phyloP scores from a whole-genome alignment of 2,888 invertebrate genomes.

The Diplolepis rosae region DNA sequence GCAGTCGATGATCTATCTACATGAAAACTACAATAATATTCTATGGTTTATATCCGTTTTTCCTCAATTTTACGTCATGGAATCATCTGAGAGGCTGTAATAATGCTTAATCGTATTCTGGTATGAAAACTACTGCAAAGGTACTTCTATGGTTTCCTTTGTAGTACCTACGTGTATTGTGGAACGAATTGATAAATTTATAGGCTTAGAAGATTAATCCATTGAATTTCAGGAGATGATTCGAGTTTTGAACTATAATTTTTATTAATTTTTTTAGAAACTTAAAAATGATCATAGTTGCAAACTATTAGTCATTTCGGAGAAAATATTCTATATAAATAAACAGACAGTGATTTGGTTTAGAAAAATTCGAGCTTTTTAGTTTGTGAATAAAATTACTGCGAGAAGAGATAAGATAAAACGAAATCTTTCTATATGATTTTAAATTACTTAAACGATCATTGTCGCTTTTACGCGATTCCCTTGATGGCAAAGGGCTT shows the following conservation, averaged over 20 bases:
- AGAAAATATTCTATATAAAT: too few relatives aligned
- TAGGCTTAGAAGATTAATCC: background rate
- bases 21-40: constrained; percentile 8
- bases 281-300: too few relatives aligned
- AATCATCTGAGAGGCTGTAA: constrained; percentile 8
- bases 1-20: background rate
- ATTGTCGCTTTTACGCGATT: constrained; percentile 33
- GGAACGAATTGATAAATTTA: background rate
- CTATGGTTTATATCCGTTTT: constrained; percentile 1
- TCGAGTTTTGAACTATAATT: too few relatives aligned
- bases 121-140: constrained; percentile 19
- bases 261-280: too few relatives aligned
- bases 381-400: background rate
- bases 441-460: constrained; percentile 5
- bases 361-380: background rate
- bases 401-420: background rate
- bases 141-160: background rate
- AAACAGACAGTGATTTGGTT: too few relatives aligned
- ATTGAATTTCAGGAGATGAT: too few relatives aligned
- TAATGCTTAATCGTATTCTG: background rate
- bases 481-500: constrained; percentile 30
- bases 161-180: background rate
- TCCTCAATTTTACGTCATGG: constrained; percentile 8
- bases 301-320: too few relatives aligned
- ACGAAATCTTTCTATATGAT: background rate